These are phyloP conservation scores for Thelohanellus kitauei DNA, from an alignment of 30 jellyfish, hydroid and myxozoan genomes.

Conservation along the genomic window DNA sequence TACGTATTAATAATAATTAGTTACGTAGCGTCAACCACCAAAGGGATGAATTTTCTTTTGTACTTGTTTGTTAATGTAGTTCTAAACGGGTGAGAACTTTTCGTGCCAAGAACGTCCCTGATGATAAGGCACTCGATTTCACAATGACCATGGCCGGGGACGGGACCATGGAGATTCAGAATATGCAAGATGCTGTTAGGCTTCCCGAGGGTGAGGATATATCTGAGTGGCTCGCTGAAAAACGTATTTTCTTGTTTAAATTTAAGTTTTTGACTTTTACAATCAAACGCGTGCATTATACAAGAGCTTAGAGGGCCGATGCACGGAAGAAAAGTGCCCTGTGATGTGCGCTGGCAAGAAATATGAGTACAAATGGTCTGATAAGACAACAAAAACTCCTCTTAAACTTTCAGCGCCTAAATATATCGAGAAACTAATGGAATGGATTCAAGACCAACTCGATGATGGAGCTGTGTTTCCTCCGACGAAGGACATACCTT, in stretches of 20 bases:
- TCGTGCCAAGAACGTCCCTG: too few species aligned
- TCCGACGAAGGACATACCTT: slow-evolving; percentile 82
- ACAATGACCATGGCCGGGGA: too few species aligned
- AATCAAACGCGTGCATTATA: slow-evolving; percentile 68
- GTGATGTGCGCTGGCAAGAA: slow-evolving; percentile 97
- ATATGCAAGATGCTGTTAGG: too few species aligned
- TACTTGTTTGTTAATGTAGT: too few species aligned
- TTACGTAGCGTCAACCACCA: too few species aligned
- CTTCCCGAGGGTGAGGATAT: slow-evolving; percentile 96
- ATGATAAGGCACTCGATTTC: too few species aligned
- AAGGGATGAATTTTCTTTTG: too few species aligned
- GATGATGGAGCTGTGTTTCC: slow-evolving; percentile 80
- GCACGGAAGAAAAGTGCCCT: slow-evolving; percentile 79
- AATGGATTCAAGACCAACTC: slow-evolving; percentile 86
- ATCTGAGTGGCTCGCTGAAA: slow-evolving; percentile 91
- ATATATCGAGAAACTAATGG: slow-evolving; percentile 59
- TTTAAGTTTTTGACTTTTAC: slow-evolving; percentile 60
- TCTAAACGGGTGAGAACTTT: too few species aligned
- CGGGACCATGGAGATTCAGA: too few species aligned
- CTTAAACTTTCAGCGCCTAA: slow-evolving; percentile 94
- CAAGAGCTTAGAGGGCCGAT: slow-evolving; percentile 58
- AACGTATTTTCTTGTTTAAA: slow-evolving; percentile 1
- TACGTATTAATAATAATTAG: too few species aligned
- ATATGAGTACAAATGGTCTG: slow-evolving; percentile 90
- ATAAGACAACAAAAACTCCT: slow-evolving; percentile 82